Conservation (phyloP, 2,113 vertebrate genomes). For the Mola mola region DNA sequence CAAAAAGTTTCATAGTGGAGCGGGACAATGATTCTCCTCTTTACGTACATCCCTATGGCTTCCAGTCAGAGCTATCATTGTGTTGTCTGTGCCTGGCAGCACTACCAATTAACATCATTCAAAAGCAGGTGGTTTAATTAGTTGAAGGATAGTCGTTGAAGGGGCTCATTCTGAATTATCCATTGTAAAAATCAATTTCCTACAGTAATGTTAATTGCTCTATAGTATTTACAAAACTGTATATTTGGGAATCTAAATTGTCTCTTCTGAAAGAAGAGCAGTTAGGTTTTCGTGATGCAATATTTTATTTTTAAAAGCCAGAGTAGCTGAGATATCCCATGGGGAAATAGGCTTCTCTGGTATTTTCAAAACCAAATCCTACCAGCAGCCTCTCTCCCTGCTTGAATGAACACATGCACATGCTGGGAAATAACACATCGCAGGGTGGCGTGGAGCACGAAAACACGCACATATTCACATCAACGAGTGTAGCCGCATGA, state of each 20-base stretch:
- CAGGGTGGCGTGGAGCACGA: constrained; percentile 5
- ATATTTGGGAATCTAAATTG: no score
- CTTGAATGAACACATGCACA: constrained; percentile 46
- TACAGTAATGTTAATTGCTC: constrained; percentile 29
- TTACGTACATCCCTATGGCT: constrained; percentile 56
- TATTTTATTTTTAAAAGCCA: constrained; percentile 16
- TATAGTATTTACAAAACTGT: no score
- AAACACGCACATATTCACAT: constrained; percentile 24
- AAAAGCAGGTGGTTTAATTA: constrained; percentile 57
- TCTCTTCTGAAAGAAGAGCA: background rate
- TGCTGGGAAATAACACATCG: constrained; percentile 51
- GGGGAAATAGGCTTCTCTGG: no score
- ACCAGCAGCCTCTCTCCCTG: constrained; percentile 35
- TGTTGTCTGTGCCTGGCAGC: constrained; percentile 48
- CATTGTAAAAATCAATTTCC: constrained; percentile 42
- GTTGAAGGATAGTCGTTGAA: constrained; percentile 51
- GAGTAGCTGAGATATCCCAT: no score
- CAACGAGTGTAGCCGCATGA: constrained; percentile 42
- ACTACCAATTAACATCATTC: constrained; percentile 51
- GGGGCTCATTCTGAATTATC: constrained; percentile 31
- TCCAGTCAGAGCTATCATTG: constrained; percentile 59
- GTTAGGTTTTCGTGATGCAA: background rate
- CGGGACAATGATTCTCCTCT: constrained; percentile 52
- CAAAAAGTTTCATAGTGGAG: constrained; percentile 11
- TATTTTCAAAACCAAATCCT: no score